Conservation (phyloP, 2,888 invertebrate species). For the Bruchidius siliquastri region DNA sequence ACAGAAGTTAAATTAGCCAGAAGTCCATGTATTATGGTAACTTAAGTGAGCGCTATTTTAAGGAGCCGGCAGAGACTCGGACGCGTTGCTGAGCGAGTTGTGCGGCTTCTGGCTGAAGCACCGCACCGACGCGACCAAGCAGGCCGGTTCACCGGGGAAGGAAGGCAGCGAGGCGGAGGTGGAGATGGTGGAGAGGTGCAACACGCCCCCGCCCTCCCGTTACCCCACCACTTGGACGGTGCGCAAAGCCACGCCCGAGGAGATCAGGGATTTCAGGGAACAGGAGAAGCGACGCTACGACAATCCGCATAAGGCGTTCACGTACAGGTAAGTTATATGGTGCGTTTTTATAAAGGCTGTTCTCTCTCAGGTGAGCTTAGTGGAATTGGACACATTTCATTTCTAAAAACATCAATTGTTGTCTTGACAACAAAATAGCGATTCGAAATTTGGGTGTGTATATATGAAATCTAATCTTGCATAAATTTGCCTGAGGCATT, state of each 20-base stretch:
- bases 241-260: conserved; percentile 69
- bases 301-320: conserved; percentile 87
- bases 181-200: conserved; percentile 43
- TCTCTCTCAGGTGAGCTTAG: no score
- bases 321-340: conserved; percentile 41
- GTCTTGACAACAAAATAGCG: no score
- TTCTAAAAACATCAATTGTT: no score
- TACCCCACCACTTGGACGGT: conserved; percentile 82
- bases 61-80: conserved; percentile 83
- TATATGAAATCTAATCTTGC: no score
- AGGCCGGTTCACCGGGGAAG: conserved; percentile 15
- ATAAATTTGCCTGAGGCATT: no score
- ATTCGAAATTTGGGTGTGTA: no score
- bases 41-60: neutral
- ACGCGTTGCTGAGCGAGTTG: conserved; percentile 67
- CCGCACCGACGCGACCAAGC: conserved; percentile 45
- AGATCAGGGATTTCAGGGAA: conserved; percentile 69
- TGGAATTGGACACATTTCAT: no score
- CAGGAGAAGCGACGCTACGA: conserved; percentile 83
- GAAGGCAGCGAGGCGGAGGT: conserved; percentile 44
- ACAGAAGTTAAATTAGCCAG: no score
- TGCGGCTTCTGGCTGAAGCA: conserved; percentile 78
- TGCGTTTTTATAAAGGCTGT: no score
- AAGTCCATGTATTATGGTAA: neutral
- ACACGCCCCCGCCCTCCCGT: conserved; percentile 52